These are phyloP conservation scores for Phalacrocorax carbo DNA, from an alignment of 2,113 vertebrate genomes.

Conservation along the genomic window DNA sequence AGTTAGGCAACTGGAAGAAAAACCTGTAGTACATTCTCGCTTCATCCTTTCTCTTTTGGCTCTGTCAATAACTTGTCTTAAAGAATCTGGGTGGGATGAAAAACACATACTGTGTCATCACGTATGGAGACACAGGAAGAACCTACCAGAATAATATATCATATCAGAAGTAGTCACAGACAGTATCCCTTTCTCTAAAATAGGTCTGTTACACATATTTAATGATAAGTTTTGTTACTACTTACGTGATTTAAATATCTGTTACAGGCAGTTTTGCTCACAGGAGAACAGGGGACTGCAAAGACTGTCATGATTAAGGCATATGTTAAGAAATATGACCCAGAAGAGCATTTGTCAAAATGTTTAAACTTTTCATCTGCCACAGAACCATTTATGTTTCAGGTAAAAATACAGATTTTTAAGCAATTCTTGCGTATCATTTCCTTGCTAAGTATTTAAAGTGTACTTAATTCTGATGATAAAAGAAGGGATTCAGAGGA, in stretches of 20 bases:
- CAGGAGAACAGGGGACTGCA: conserved; percentile 79
- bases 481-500: neutral
- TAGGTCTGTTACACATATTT: neutral
- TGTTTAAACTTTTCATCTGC: conserved; percentile 80
- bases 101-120: neutral
- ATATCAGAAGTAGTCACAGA: neutral
- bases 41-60: neutral
- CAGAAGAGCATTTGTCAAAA: conserved; percentile 78
- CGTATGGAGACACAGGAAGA: neutral
- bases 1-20: neutral
- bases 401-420: conserved; percentile 61
- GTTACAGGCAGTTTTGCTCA: conserved; percentile 78
- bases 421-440: neutral
- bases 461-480: neutral
- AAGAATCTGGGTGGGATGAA: neutral
- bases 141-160: neutral
- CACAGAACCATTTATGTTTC: conserved; percentile 81
- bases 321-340: conserved; percentile 78
- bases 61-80: neutral
- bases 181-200: neutral
- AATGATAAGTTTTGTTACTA: neutral
- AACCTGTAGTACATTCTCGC: neutral
- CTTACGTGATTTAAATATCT: neutral
- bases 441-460: neutral
- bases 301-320: conserved; percentile 82